A percentile compares a stretch with the other conserved stretches of the same genome.
These are phyloP conservation scores for Serrognathus titanus DNA, from an alignment of 2,888 invertebrate genomes.

Conservation along the genomic window DNA sequence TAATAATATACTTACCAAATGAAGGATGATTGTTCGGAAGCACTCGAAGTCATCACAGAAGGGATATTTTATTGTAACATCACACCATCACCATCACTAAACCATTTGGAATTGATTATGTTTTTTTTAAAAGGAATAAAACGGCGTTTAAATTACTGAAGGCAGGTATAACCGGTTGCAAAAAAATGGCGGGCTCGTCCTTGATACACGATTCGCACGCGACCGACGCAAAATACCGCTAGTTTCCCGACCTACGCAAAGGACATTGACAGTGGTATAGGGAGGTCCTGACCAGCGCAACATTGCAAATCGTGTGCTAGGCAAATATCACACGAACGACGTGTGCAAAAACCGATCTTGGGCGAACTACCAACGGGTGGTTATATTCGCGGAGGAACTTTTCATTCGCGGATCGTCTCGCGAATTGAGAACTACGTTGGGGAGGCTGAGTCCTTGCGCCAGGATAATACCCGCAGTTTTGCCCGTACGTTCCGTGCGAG, in stretches of 20 bases:
- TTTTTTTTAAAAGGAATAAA: neutral
- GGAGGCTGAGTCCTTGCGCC: slow-evolving; percentile 1
- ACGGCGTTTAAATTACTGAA: slow-evolving; percentile 5
- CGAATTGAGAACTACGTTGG: slow-evolving; percentile 28
- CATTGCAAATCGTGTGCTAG: slow-evolving; percentile 45
- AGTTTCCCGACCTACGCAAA: slow-evolving; percentile 45
- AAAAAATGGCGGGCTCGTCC: slow-evolving; percentile 12
- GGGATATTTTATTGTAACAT: too few species aligned
- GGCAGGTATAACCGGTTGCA: slow-evolving; percentile 10
- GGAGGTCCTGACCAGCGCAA: slow-evolving; percentile 45
- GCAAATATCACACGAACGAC: slow-evolving; percentile 30
- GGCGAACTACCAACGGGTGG: slow-evolving; percentile 33
- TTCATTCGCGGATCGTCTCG: slow-evolving; percentile 41
- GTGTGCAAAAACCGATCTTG: slow-evolving; percentile 45
- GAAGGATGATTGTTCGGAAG: too few species aligned
- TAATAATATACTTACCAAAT: too few species aligned
- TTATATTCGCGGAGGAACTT: slow-evolving; percentile 23
- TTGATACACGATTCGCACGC: slow-evolving; percentile 13
- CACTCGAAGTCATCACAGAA: too few species aligned
- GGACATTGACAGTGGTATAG: slow-evolving; percentile 45
- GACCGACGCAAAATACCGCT: slow-evolving; percentile 43
- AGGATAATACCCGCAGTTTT: neutral
- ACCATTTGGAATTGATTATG: too few species aligned
- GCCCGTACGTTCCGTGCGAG: neutral
- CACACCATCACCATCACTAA: too few species aligned